Evolutionary conservation across 2,113 vertebrate genomes (phyloP).

Genomic region (Ictidomys tridecemlineatus): DNA sequence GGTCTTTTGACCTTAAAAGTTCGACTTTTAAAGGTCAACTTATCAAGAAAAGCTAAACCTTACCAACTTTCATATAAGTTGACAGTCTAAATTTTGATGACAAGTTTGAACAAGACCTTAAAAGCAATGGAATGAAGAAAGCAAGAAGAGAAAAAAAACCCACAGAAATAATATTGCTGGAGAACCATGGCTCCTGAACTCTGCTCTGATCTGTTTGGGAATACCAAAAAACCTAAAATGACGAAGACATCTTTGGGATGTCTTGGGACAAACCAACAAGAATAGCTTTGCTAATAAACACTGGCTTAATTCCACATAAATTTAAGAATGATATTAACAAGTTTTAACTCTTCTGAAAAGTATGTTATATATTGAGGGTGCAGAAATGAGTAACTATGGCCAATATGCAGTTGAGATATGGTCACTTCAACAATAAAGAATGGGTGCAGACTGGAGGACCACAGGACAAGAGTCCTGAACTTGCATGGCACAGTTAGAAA

Average conservation of each 20-base stretch:
- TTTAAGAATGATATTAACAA: not conserved
- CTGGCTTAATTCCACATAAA: not conserved
- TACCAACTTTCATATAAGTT: not conserved
- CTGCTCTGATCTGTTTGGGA: not conserved
- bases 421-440: not conserved
- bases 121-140: not conserved
- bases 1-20: not conserved
- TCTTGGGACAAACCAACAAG: not conserved
- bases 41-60: conserved; percentile 19
- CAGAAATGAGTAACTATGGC: not conserved
- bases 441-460: not conserved
- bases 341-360: not conserved
- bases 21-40: not conserved
- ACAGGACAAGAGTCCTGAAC: not conserved
- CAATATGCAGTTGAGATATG: not conserved
- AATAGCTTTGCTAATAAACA: not conserved
- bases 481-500: not conserved
- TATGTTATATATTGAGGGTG: not conserved
- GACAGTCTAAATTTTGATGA: not conserved
- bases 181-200: not conserved
- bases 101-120: not conserved
- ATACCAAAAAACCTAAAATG: not conserved
- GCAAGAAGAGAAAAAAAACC: not conserved
- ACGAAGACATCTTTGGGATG: not conserved
- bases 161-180: too few species aligned